phyloP scores from a whole-genome alignment of 2,888 invertebrate species.

The Melieria omissa region DNA sequence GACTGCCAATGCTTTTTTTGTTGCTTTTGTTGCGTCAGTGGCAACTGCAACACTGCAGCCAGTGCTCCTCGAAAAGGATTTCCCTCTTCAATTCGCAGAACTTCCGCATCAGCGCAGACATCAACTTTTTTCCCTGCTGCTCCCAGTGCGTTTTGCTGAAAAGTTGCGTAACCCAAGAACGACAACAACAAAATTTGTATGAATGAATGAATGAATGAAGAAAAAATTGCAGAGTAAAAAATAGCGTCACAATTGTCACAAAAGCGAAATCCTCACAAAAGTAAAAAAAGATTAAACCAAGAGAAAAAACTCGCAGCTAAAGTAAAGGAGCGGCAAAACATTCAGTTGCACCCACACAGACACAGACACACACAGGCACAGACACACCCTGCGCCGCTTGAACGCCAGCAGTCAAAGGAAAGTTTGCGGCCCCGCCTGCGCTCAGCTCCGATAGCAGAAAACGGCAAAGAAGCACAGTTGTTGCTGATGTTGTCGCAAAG shows the following conservation, averaged over 20 bases:
- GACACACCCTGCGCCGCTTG: too few species aligned
- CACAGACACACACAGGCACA: too few species aligned
- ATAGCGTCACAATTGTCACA: constrained; percentile 23
- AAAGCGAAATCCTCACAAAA: constrained; percentile 1
- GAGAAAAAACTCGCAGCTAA: constrained; percentile 28
- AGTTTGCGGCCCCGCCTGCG: too few species aligned
- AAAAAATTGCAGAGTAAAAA: background rate
- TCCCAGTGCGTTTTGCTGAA: background rate
- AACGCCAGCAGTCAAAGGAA: too few species aligned
- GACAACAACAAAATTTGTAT: constrained; percentile 21
- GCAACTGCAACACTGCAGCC: too few species aligned
- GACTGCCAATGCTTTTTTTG: too few species aligned
- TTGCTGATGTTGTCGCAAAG: too few species aligned
- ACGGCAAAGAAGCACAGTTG: background rate
- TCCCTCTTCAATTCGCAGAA: constrained; percentile 38
- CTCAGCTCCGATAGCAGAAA: background rate
- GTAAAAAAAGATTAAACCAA: constrained; percentile 29
- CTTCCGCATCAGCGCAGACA: constrained; percentile 46
- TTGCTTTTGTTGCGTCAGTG: too few species aligned
- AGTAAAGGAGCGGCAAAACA: constrained; percentile 35
- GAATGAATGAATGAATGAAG: constrained; percentile 1
- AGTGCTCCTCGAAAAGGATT: constrained; percentile 34
- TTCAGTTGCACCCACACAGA: too few species aligned
- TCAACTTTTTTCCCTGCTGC: constrained; percentile 43
- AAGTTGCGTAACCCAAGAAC: constrained; percentile 42